Evolutionary conservation across 35 echinoderm and acorn worm species (phyloP), one percentile per base, ranked within the genome.

Genomic region (Amphiura filiformis): DNA sequence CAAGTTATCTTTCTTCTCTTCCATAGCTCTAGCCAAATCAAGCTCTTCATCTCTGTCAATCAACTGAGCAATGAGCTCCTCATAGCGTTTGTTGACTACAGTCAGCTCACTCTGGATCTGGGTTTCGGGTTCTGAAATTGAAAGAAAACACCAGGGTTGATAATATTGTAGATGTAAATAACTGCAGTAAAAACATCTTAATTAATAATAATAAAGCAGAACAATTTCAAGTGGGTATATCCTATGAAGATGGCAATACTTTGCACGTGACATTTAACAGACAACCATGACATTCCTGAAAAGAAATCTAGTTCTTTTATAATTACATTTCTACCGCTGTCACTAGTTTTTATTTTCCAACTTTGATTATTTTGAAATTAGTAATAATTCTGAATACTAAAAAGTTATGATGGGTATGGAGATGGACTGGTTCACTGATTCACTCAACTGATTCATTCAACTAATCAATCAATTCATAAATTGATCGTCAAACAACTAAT

Each of bases 31-130:
- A 38, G 87, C 88, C 79, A 99, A 47, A 15, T 94, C 93, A 17
- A 99, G 83, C 75, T 92, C 96, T 70, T 94, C 90, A 30, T 99
- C 93, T 26, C 96, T 86, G 76, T 95, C 93, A 0, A 83, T 90
- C 42, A 99, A 89, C 32, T 92, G 92, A 37, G 80, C 52, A 47
- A 81, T 88, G 22, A 99, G 88, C 70, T 78, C 90, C 30, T 95
- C 90, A 41, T 94, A 93, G 35, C 91, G 82, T 37, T 86, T 93
- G 91, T 97, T 97, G 82, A 91, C 77, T 17, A 86, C 90, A 20
- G 75, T 57, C 34, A 97, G 78, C 39, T 97, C 95, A 31, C 85
- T 89, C 57, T 91, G 87, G 36, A 91, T 91, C 65, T 84, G 76
- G 65, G 90, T 93, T 77, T 97, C 95, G 2, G 28, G 61, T 23